Conservation (phyloP, 1,140 invertebrate genomes). For the Eulimnadia texana region DNA sequence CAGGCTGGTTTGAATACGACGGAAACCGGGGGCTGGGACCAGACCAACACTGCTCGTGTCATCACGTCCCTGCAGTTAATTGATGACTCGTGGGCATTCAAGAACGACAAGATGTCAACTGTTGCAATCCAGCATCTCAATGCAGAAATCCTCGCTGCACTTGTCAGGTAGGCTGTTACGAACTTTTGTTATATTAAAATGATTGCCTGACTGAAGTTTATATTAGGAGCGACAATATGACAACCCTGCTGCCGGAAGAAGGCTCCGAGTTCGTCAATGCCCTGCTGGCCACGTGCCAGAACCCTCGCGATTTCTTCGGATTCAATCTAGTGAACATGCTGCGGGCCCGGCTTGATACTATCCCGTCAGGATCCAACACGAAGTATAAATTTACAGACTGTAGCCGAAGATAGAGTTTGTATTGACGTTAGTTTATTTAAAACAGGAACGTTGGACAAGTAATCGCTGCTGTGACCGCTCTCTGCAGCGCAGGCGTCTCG, state of each 20-base stretch:
- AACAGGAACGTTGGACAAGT: slow-evolving; percentile 14
- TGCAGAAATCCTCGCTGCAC: slow-evolving; percentile 7
- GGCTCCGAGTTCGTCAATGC: slow-evolving; percentile 11
- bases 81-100: slow-evolving; percentile 14
- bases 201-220: slow-evolving; percentile 7
- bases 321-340: slow-evolving; percentile 14
- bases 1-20: neutral
- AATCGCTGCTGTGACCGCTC: slow-evolving; percentile 4
- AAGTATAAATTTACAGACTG: slow-evolving; percentile 4
- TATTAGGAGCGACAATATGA: slow-evolving; percentile 12
- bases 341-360: slow-evolving; percentile 9
- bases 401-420: neutral
- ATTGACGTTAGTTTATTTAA: neutral
- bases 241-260: slow-evolving; percentile 7
- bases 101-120: neutral
- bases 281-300: slow-evolving; percentile 15
- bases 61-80: slow-evolving; percentile 14
- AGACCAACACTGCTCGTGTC: slow-evolving; percentile 5
- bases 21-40: slow-evolving; percentile 1
- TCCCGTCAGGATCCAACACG: slow-evolving; percentile 12
- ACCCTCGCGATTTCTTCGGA: slow-evolving; percentile 12
- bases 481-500: slow-evolving; percentile 14
- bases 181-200: too few relatives aligned
- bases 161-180: slow-evolving; percentile 12
- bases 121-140: slow-evolving; percentile 9